Percentiles rank a stretch among this genome's conserved stretches.
These are phyloP conservation scores for Hypothenemus hampei DNA, from an alignment of 1,140 invertebrate species.

Conservation along the genomic window DNA sequence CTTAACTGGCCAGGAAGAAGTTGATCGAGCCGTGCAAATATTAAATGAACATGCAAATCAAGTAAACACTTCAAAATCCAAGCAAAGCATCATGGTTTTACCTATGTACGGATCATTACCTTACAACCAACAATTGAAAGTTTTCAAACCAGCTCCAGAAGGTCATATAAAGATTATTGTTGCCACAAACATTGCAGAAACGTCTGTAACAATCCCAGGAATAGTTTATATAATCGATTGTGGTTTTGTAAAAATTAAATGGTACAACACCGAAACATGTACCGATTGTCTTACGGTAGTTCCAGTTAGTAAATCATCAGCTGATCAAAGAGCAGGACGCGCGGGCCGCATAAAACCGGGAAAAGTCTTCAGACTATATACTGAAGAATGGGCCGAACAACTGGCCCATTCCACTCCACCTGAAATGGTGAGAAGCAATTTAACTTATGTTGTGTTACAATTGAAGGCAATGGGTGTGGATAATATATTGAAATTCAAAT, in stretches of 20 bases:
- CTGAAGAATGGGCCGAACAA: constrained; percentile 71
- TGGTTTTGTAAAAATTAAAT: constrained; percentile 95
- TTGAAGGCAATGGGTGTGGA: constrained; percentile 93
- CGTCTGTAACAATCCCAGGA: constrained; percentile 81
- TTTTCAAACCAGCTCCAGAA: constrained; percentile 73
- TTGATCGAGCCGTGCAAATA: constrained; percentile 65
- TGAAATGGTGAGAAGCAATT: constrained; percentile 88
- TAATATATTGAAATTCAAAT: constrained; percentile 80
- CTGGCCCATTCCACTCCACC: constrained; percentile 70
- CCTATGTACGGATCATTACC: constrained; percentile 91
- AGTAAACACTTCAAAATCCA: constrained; percentile 45
- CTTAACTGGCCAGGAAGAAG: constrained; percentile 91
- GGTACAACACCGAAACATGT: constrained; percentile 78
- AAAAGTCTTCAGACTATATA: constrained; percentile 72
- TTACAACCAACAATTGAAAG: constrained; percentile 79
- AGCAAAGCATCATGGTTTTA: constrained; percentile 66
- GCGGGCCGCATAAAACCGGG: constrained; percentile 82
- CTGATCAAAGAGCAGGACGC: constrained; percentile 85
- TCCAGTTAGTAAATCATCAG: constrained; percentile 84
- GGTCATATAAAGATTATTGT: constrained; percentile 85
- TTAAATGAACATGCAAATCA: constrained; percentile 60
- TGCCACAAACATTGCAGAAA: constrained; percentile 97
- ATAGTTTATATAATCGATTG: constrained; percentile 94
- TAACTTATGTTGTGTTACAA: constrained; percentile 82
- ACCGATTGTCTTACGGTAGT: constrained; percentile 82